Evolutionary conservation across 2,888 invertebrate species (phyloP).

Genomic region (Sturmia bella): DNA sequence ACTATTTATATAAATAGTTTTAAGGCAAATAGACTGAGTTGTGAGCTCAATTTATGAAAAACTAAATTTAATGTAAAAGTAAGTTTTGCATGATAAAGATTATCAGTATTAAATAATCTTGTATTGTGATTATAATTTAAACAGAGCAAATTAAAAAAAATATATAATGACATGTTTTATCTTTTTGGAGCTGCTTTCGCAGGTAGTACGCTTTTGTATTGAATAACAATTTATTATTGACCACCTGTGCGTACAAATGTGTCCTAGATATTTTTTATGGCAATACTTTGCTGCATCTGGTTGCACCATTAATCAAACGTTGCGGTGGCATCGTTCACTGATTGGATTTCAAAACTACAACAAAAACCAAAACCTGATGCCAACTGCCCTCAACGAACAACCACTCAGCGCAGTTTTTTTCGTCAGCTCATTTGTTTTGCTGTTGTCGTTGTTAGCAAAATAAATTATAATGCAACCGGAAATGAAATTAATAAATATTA

Average conservation of each 20-base stretch:
- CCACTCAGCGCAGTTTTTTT: constrained; percentile 21
- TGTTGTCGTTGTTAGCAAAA: constrained; percentile 37
- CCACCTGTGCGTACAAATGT: constrained; percentile 43
- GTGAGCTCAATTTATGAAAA: too few relatives aligned
- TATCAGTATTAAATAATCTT: too few relatives aligned
- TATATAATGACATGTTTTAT: background rate
- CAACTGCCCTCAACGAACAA: background rate
- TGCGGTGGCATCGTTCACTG: constrained; percentile 12
- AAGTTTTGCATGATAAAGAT: too few relatives aligned
- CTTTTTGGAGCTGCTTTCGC: background rate
- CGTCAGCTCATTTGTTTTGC: constrained; percentile 43
- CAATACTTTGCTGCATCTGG: constrained; percentile 41
- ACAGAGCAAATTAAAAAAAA: too few relatives aligned
- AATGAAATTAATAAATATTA: constrained; percentile 60
- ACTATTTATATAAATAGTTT: too few relatives aligned
- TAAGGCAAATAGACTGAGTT: too few relatives aligned
- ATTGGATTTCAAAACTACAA: constrained; percentile 21
- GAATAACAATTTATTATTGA: constrained; percentile 46
- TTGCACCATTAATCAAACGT: constrained; percentile 58
- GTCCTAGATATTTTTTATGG: constrained; percentile 37
- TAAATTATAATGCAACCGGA: constrained; percentile 56
- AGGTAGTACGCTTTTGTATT: constrained; percentile 26
- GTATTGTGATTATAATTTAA: too few relatives aligned
- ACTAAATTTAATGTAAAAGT: too few relatives aligned
- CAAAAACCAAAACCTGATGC: background rate